Percentiles rank a stretch among this genome's conserved stretches.
phyloP scores from a whole-genome alignment of 2,113 vertebrate species.

The Malurus cyaneus region DNA sequence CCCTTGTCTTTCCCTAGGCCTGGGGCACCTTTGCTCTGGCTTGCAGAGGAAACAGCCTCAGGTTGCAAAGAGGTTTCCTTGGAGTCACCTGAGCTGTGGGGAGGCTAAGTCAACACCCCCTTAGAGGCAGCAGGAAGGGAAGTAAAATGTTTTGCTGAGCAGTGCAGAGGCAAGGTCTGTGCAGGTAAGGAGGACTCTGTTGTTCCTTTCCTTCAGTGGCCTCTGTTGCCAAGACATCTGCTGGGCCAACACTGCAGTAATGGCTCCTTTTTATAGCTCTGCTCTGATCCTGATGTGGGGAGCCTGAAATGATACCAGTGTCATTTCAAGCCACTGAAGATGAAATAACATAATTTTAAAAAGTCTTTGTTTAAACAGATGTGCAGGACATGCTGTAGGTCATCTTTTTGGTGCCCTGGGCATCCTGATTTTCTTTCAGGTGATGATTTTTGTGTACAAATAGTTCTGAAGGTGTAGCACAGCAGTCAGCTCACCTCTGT shows the following conservation, averaged over 20 bases:
- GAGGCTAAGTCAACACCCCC: neutral
- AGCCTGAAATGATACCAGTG: neutral
- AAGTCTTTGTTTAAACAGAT: neutral
- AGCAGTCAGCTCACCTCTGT: neutral
- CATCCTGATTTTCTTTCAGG: neutral
- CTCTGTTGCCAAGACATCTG: neutral
- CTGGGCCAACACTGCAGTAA: neutral
- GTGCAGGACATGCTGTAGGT: rapidly evolving
- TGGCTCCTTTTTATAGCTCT: neutral
- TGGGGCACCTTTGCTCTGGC: neutral
- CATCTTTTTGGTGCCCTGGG: neutral
- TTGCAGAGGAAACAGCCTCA: neutral
- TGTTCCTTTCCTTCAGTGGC: neutral
- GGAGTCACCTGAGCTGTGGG: rapidly evolving
- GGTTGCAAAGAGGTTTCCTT: neutral
- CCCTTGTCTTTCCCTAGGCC: neutral
- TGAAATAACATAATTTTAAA: neutral
- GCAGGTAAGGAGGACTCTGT: neutral
- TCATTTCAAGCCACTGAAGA: neutral
- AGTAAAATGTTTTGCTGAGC: neutral
- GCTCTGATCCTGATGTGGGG: neutral
- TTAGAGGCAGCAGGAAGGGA: neutral
- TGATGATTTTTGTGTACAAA: neutral
- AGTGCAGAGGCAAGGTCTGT: neutral
- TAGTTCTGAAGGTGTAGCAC: neutral